These are phyloP conservation scores for Limnephilus marmoratus DNA, from an alignment of 2,888 invertebrate genomes.

Conservation along the genomic window DNA sequence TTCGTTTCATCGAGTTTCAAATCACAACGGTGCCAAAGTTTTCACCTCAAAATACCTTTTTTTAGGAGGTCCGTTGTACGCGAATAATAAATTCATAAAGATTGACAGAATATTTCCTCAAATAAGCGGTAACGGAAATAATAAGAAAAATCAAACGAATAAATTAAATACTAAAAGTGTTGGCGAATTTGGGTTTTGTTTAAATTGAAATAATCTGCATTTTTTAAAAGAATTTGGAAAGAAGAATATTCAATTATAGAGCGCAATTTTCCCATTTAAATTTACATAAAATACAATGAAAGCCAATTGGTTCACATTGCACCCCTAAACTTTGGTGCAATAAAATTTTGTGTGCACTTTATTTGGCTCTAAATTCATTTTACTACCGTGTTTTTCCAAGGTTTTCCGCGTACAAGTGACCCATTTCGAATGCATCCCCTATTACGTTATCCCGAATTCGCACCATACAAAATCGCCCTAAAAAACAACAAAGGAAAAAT, in stretches of 20 bases:
- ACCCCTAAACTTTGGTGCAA: background rate
- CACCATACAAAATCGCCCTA: background rate
- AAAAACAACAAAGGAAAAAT: background rate
- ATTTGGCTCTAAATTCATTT: background rate
- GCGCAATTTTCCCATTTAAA: background rate
- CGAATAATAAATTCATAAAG: no score
- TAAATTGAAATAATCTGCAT: background rate
- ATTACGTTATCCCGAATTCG: background rate
- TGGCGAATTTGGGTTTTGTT: background rate
- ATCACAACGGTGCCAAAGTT: no score
- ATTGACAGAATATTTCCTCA: no score
- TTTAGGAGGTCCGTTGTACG: no score
- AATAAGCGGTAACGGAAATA: no score
- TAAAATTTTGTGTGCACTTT: background rate
- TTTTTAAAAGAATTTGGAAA: background rate
- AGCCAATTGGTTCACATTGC: background rate
- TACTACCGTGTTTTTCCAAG: background rate
- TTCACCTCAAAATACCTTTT: no score
- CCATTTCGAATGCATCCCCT: background rate
- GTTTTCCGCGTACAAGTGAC: constrained; percentile 6
- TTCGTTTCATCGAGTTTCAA: no score
- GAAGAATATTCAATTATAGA: background rate
- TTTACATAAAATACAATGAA: background rate
- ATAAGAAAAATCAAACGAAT: background rate
- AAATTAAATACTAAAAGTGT: no score